Percentiles rank a stretch among this genome's conserved stretches.
Conservation (phyloP, 2,888 invertebrate genomes). For the Diplolepis rosae region DNA sequence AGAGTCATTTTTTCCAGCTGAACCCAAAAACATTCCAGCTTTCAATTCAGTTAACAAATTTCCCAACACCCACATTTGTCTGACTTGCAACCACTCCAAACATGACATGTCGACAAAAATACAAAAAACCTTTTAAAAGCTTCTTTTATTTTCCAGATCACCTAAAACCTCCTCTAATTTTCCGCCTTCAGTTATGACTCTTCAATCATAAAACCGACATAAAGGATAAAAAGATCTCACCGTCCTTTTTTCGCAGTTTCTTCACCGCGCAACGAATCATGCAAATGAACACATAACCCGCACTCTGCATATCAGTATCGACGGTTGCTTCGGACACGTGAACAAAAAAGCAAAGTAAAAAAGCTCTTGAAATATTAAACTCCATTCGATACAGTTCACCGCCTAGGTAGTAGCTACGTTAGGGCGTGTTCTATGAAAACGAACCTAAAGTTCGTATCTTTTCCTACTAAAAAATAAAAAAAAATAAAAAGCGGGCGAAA, state of each 20-base stretch:
- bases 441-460: constrained; percentile 39
- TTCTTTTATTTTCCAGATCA: constrained; percentile 7
- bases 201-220: constrained; percentile 17
- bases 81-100: too few species aligned
- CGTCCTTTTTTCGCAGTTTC: background rate
- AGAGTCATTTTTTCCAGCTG: too few species aligned
- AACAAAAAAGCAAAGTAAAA: constrained; percentile 33
- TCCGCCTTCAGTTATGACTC: constrained; percentile 19
- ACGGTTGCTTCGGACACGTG: constrained; percentile 26
- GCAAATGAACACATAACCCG: constrained; percentile 14
- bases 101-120: background rate
- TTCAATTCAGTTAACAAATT: too few species aligned
- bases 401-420: constrained; percentile 35
- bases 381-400: constrained; percentile 43
- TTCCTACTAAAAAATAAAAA: constrained; percentile 39
- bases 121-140: background rate
- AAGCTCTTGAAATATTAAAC: constrained; percentile 46
- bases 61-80: too few species aligned
- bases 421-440: constrained; percentile 33
- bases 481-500: constrained; percentile 37
- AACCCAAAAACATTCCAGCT: too few species aligned
- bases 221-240: background rate
- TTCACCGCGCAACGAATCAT: constrained; percentile 16
- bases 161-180: constrained; percentile 15
- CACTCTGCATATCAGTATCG: constrained; percentile 28